Percentiles rank a stretch among this genome's conserved stretches.
phyloP scores from a whole-genome alignment of 1,140 invertebrate genomes.

The Drusus annulatus region DNA sequence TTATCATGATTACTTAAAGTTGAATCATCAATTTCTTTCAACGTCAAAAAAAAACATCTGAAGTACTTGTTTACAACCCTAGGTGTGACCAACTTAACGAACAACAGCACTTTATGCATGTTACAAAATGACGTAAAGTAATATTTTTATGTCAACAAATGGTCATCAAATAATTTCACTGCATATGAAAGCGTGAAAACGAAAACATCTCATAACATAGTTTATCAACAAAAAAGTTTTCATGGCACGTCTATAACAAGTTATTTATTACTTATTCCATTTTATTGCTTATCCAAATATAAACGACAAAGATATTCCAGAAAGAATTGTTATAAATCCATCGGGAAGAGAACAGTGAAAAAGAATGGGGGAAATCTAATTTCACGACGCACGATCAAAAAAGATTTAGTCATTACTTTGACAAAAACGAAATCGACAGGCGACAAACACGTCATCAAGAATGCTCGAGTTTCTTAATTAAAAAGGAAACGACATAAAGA shows the following conservation, averaged over 20 bases:
- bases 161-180: constrained; percentile 16
- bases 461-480: no score
- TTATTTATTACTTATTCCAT: constrained; percentile 50
- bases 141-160: neutral
- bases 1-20: no score
- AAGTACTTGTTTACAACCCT: no score
- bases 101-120: no score
- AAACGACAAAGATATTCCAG: constrained; percentile 54
- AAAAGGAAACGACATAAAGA: no score
- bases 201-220: neutral
- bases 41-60: no score
- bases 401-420: constrained; percentile 20
- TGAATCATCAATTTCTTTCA: no score
- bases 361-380: constrained; percentile 44
- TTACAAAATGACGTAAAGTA: neutral
- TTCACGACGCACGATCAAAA: constrained; percentile 41
- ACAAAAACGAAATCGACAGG: neutral
- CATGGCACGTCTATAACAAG: constrained; percentile 41
- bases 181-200: constrained; percentile 24
- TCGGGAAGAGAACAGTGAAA: constrained; percentile 54
- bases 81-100: no score
- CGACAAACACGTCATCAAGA: neutral
- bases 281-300: constrained; percentile 58
- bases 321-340: constrained; percentile 56
- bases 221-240: constrained; percentile 45